Evolutionary conservation across 2,888 invertebrate genomes (phyloP).

Genomic region (Leptinotarsa haldemani): DNA sequence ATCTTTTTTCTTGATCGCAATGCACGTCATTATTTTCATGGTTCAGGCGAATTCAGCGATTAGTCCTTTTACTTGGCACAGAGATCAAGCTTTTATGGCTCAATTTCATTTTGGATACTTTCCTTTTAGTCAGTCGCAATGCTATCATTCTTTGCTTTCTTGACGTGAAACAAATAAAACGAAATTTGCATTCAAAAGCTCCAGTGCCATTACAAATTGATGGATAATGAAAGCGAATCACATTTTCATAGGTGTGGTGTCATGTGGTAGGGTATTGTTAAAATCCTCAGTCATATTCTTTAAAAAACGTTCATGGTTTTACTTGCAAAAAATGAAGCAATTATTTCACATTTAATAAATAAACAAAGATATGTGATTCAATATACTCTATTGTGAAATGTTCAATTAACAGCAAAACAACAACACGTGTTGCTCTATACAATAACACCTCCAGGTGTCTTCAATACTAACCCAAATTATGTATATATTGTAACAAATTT

Average conservation of each 20-base stretch:
- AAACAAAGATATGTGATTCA: no score
- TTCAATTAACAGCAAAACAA: no score
- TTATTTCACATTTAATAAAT: no score
- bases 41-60: not conserved
- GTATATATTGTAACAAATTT: no score
- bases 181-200: not conserved
- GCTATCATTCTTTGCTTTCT: not conserved
- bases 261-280: no score
- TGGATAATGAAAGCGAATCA: not conserved
- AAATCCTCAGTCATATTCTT: no score
- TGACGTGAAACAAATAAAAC: not conserved
- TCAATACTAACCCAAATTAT: no score
- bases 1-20: not conserved
- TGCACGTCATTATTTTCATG: not conserved
- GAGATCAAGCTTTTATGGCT: not conserved
- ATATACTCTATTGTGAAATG: no score
- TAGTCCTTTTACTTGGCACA: not conserved
- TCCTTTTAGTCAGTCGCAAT: not conserved
- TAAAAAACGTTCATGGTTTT: no score
- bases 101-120: not conserved
- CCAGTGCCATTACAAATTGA: not conserved
- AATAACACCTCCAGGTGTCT: no score
- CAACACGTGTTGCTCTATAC: no score
- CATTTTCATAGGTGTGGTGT: not conserved
- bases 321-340: no score